Evolutionary conservation across 2,797 vertebrate genomes (phyloP).

Genomic region (Artibeus jamaicensis): DNA sequence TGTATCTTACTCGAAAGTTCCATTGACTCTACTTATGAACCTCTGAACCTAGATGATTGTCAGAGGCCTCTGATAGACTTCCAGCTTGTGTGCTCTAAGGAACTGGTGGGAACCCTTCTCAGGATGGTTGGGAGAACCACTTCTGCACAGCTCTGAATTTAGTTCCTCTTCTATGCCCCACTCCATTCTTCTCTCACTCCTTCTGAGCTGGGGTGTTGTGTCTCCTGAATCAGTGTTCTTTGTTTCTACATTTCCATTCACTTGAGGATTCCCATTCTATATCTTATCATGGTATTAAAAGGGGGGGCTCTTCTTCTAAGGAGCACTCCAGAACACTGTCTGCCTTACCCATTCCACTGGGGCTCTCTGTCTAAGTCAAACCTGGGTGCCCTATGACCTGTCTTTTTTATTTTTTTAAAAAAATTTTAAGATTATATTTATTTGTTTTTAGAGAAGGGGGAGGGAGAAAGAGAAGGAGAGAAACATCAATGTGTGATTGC

Average conservation of each 20-base stretch:
- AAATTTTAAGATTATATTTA: too few relatives aligned
- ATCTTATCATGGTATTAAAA: neutral
- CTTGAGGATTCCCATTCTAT: neutral
- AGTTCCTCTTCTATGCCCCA: neutral
- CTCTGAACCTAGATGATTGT: neutral
- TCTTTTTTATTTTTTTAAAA: neutral
- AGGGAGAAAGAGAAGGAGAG: too few relatives aligned
- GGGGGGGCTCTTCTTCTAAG: neutral
- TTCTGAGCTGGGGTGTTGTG: fast-evolving
- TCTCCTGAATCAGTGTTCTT: neutral
- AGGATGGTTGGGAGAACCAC: neutral
- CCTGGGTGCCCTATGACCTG: neutral
- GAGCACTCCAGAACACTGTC: neutral
- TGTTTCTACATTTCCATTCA: neutral
- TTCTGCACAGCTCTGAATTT: neutral
- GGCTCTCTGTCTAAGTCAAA: neutral
- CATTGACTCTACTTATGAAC: neutral
- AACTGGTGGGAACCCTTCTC: neutral
- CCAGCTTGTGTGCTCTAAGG: neutral
- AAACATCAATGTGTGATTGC: too few relatives aligned
- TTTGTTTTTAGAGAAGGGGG: too few relatives aligned
- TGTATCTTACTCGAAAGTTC: neutral
- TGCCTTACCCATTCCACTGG: neutral
- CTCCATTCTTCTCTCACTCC: neutral
- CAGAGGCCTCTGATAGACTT: neutral